These are phyloP conservation scores for Tanytarsus gracilentus DNA, from an alignment of 2,888 invertebrate genomes.

Conservation along the genomic window DNA sequence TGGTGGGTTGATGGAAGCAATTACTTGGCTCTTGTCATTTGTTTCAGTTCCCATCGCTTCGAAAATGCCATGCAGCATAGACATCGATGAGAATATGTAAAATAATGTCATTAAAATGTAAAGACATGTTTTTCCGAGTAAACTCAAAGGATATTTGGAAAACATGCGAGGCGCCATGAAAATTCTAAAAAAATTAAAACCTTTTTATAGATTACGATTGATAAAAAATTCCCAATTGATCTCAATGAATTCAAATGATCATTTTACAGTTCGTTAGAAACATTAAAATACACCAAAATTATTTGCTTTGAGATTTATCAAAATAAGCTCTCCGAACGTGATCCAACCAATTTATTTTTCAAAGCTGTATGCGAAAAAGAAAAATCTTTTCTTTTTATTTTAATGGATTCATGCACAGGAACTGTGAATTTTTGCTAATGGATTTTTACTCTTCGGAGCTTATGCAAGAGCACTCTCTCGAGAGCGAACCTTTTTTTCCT, in stretches of 20 bases:
- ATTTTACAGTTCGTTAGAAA: no score
- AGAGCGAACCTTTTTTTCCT: constrained; percentile 4
- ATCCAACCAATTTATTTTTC: no score
- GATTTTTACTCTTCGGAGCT: constrained; percentile 3
- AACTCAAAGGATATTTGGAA: not conserved
- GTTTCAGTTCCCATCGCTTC: not conserved
- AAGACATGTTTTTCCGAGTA: constrained; percentile 7
- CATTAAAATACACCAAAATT: no score
- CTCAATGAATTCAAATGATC: no score
- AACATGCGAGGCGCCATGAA: no score
- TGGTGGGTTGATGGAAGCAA: not conserved
- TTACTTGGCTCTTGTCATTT: not conserved
- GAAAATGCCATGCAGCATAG: not conserved
- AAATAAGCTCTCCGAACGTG: no score
- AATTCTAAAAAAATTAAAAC: no score
- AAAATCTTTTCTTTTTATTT: not conserved
- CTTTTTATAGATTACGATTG: no score
- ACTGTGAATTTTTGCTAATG: not conserved
- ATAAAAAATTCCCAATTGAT: no score
- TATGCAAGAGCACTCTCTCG: not conserved
- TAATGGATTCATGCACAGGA: constrained; percentile 5
- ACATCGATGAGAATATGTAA: constrained; percentile 3
- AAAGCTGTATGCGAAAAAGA: not conserved
- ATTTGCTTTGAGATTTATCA: no score
- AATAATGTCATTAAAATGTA: constrained; percentile 28